Evolutionary conservation across 2,797 vertebrate species (phyloP), one percentile per base, ranked within the genome.

Genomic region (Mus spretus): DNA sequence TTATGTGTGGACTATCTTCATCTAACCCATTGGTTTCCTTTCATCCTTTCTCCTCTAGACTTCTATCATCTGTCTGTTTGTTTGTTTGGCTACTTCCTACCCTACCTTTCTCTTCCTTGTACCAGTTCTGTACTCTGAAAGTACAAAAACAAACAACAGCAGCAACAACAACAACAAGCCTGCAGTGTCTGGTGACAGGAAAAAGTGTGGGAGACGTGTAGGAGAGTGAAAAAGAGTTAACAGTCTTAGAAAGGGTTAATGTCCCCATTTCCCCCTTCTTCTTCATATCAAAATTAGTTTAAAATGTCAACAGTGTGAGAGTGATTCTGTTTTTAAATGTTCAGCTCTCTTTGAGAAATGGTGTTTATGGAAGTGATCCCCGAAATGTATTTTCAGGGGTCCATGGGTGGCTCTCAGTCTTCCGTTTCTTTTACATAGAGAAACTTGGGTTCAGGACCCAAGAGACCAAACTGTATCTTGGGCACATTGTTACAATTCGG

Each of bases 91-190:
- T 79, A 17, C 40, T 89, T 8, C 12, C 6, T 63, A 10, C 70
- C 9, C 3, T 14, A 9, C 80, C 61, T 90, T 59, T 22, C 34
- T 20, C 44, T 15, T 37, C 59, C 50, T 37, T 40, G 0, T 34
- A 67, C 28, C 78, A 82, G n/a, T 34, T 67, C 75, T 65, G 61
- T 78, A n/a, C 77, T 96, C 72, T 88, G 28, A 85, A 75, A 92
- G 22, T 9, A 2, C 14, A 53, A 47, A 77, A 6, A 34, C 72
- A 50, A 78, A 78, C 44, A 78, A 2, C 34, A 37, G n/a, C 22
- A 61, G 8, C 22, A 65, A 14, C 65, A 55, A 17, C 34, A 40
- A 17, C 34, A 40, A 28, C 24, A 78, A 44, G 37, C 26, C 59
- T 34, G 15, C 34, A 47, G 31, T 24, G 1, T 96, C 59, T 78